Evolutionary conservation across 2,888 invertebrate genomes (phyloP).

Genomic region (Polymixis flavicincta): DNA sequence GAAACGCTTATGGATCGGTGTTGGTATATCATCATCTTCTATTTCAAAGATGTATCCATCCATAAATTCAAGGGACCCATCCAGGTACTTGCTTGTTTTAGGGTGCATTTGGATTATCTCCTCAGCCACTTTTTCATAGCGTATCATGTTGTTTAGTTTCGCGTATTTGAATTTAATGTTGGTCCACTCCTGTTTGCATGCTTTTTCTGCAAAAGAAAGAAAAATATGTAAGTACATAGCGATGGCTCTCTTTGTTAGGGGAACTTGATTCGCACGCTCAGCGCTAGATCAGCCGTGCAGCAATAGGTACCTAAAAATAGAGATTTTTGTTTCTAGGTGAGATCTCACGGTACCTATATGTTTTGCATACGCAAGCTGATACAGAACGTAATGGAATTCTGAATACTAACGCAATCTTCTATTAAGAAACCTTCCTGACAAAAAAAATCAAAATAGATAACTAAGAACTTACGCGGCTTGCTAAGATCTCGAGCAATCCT

Average conservation of each 20-base stretch:
- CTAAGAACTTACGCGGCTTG: constrained; percentile 44
- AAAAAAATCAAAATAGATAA: constrained; percentile 16
- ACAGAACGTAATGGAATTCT: neutral
- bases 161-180: constrained; percentile 50
- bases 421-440: neutral
- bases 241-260: neutral
- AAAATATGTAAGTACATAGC: constrained; percentile 1
- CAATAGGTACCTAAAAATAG: neutral
- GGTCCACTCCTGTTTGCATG: constrained; percentile 48
- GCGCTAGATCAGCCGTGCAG: neutral
- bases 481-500: constrained; percentile 52
- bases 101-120: constrained; percentile 50
- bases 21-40: constrained; percentile 48
- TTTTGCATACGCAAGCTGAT: neutral
- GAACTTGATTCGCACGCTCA: constrained; percentile 2
- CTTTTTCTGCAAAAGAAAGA: constrained; percentile 44
- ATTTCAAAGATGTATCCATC: constrained; percentile 54
- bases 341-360: neutral
- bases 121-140: constrained; percentile 53
- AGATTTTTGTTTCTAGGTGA: neutral
- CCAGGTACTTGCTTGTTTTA: constrained; percentile 53
- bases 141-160: constrained; percentile 54
- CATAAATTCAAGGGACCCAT: constrained; percentile 50
- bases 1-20: constrained; percentile 48
- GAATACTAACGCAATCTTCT: neutral